Evolutionary conservation across 1,140 invertebrate genomes (phyloP).

Genomic region (Stratiolaelaps scimitus): DNA sequence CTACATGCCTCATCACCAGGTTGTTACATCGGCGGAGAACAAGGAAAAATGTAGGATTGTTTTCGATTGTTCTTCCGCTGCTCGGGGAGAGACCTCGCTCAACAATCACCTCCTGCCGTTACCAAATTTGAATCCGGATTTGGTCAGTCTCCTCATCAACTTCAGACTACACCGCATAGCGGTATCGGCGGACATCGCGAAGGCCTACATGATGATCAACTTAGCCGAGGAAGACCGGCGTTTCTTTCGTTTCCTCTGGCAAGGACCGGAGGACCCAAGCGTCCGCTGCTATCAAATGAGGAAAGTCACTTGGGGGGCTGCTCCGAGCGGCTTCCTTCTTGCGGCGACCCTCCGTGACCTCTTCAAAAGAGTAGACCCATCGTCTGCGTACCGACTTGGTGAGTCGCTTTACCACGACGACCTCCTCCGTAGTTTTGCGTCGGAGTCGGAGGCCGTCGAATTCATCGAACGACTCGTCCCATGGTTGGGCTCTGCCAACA

Average conservation of each 20-base stretch:
- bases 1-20: not conserved
- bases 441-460: not conserved
- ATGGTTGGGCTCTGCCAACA: not conserved
- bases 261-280: not conserved
- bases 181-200: conserved; percentile 32
- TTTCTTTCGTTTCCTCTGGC: conserved; percentile 5
- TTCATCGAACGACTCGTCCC: not conserved
- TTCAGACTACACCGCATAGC: conserved; percentile 30
- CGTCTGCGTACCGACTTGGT: not conserved
- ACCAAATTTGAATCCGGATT: conserved; percentile 29
- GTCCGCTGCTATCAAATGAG: conserved; percentile 2
- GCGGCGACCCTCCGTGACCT: not conserved
- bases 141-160: conserved; percentile 29
- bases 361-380: not conserved
- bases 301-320: too few species aligned
- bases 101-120: conserved; percentile 31
- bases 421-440: not conserved
- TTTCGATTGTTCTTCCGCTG: not conserved
- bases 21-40: not conserved
- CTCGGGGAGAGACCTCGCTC: conserved; percentile 26
- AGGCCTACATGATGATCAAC: conserved; percentile 32
- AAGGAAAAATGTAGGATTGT: conserved; percentile 2
- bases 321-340: conserved; percentile 2
- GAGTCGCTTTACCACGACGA: not conserved
- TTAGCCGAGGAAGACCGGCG: conserved; percentile 27